These are phyloP conservation scores for Brachyptera risi DNA, from an alignment of 2,888 invertebrate species.

Conservation along the genomic window DNA sequence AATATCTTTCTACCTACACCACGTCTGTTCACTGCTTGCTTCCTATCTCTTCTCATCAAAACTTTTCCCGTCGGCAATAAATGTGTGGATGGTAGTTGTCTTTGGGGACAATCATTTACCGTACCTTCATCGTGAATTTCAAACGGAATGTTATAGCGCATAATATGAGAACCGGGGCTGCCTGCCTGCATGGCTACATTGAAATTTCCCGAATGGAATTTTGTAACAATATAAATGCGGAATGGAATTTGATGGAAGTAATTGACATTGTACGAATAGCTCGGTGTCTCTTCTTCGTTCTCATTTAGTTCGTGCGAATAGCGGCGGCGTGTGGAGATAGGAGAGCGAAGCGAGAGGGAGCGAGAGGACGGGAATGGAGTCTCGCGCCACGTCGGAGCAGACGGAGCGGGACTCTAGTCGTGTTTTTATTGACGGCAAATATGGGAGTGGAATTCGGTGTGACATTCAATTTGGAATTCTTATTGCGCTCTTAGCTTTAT, in stretches of 20 bases:
- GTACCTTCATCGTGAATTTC: constrained; percentile 2
- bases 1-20: too few relatives aligned
- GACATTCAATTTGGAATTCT: constrained; percentile 22
- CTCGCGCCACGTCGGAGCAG: too few relatives aligned
- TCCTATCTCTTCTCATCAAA: constrained; percentile 1
- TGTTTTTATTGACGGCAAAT: neutral
- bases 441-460: constrained; percentile 7
- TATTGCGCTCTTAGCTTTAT: too few relatives aligned
- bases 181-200: constrained; percentile 4
- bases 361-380: neutral
- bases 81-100: constrained; percentile 2
- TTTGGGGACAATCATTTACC: constrained; percentile 15
- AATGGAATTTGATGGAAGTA: constrained; percentile 22
- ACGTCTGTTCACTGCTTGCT: neutral
- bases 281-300: constrained; percentile 2
- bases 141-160: neutral
- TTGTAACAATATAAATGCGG: constrained; percentile 20
- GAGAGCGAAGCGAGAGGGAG: neutral
- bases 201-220: constrained; percentile 19
- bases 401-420: too few relatives aligned
- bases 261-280: constrained; percentile 21
- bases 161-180: neutral
- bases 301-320: neutral
- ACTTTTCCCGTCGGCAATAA: constrained; percentile 11
- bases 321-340: neutral